phyloP scores from a whole-genome alignment of 2,113 vertebrate genomes.

The Epinephelus fuscoguttatus region DNA sequence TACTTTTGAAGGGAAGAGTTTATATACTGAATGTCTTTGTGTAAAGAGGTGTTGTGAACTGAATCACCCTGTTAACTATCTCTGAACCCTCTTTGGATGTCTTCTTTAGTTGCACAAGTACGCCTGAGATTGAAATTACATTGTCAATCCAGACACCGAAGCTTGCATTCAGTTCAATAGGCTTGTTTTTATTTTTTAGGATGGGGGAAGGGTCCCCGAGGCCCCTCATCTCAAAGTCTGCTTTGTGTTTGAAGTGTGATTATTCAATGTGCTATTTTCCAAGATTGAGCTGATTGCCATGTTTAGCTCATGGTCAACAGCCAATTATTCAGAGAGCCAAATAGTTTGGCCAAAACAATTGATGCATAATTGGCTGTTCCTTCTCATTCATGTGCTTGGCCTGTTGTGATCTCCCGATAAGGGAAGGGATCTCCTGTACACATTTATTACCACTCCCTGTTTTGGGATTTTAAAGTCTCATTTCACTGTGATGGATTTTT shows the following conservation, averaged over 20 bases:
- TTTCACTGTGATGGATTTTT: not conserved
- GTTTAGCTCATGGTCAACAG: conserved; percentile 59
- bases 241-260: conserved; percentile 67
- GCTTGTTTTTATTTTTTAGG: conserved; percentile 47
- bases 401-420: conserved; percentile 29
- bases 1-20: not conserved
- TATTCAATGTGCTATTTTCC: conserved; percentile 54
- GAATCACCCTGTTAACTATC: not conserved
- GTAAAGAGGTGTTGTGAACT: not conserved
- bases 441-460: not conserved
- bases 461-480: not conserved
- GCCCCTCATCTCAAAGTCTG: conserved; percentile 56
- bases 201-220: conserved; percentile 1
- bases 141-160: conserved; percentile 5
- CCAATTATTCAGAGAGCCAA: conserved; percentile 51
- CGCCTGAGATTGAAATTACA: not conserved
- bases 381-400: conserved; percentile 36
- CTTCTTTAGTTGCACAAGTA: conserved; percentile 12
- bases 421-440: conserved; percentile 5
- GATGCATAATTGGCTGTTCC: conserved; percentile 31
- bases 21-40: not conserved
- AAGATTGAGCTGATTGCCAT: conserved; percentile 49
- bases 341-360: conserved; percentile 45
- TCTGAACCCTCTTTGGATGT: not conserved
- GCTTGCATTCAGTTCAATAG: conserved; percentile 43